phyloP scores from a whole-genome alignment of 2,797 vertebrate genomes.

The Momotus momota region DNA sequence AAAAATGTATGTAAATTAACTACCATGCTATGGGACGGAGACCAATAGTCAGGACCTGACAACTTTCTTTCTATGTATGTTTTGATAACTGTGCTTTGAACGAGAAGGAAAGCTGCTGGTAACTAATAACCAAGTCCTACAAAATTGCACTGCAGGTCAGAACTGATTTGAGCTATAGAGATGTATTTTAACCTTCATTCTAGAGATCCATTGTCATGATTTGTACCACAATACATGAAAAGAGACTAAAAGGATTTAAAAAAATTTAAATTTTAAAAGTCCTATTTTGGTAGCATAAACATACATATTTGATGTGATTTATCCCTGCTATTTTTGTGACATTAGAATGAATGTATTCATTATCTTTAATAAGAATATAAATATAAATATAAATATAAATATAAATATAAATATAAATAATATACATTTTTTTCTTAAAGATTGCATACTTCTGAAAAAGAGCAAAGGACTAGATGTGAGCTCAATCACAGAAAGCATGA shows the following conservation, averaged over 20 bases:
- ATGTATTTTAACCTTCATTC: neutral
- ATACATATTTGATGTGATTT: neutral
- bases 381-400: neutral
- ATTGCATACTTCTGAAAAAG: neutral
- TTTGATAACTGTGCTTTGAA: conserved; percentile 13
- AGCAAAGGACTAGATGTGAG: neutral
- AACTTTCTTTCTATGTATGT: neutral
- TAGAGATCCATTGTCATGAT: neutral
- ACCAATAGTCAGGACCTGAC: neutral
- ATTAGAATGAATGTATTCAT: neutral
- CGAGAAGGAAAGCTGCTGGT: neutral
- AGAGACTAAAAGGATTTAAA: neutral
- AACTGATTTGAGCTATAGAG: neutral
- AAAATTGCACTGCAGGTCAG: neutral
- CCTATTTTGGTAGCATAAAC: neutral
- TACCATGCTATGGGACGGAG: conserved; percentile 14
- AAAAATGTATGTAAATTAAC: conserved; percentile 67
- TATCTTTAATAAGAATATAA: neutral
- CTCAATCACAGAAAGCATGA: neutral
- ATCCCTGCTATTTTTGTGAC: neutral
- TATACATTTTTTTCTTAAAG: neutral
- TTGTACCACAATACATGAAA: neutral
- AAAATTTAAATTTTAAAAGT: neutral
- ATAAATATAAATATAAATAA: neutral
- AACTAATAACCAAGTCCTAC: neutral